A percentile compares a stretch with the other conserved stretches of the same genome.
Evolutionary conservation across 2,113 vertebrate genomes (phyloP).

Genomic region (Uria aalge): DNA sequence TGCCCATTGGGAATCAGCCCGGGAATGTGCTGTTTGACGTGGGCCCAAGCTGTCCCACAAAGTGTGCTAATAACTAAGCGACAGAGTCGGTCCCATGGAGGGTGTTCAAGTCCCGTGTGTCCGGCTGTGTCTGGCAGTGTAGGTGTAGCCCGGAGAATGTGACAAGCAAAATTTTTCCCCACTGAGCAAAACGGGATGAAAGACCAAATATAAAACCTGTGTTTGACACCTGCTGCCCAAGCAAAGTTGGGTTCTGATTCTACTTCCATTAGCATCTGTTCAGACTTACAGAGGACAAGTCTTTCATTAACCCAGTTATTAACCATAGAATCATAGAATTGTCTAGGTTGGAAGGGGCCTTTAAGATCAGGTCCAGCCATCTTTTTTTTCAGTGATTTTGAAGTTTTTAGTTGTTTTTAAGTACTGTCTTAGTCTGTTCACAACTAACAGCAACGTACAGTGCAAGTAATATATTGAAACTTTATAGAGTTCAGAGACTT

Average conservation of each 20-base stretch:
- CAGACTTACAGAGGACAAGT: background rate
- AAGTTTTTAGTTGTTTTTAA: background rate
- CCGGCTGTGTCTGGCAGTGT: fast-evolving
- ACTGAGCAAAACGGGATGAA: background rate
- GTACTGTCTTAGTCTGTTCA: background rate
- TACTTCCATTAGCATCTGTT: background rate
- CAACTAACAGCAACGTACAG: background rate
- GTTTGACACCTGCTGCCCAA: background rate
- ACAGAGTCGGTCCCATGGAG: fast-evolving
- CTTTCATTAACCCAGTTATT: background rate
- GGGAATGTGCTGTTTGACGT: background rate
- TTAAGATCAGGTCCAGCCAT: no score
- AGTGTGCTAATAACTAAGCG: background rate
- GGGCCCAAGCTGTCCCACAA: background rate
- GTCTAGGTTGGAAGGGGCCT: no score
- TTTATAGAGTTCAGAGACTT: background rate
- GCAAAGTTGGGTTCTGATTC: background rate
- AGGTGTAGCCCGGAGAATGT: background rate
- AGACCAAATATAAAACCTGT: background rate
- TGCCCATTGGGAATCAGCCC: background rate
- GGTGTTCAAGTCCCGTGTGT: background rate
- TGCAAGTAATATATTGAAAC: background rate
- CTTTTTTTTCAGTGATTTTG: background rate
- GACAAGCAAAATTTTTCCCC: background rate
- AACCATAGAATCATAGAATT: background rate